Percentiles rank a stretch among this genome's conserved stretches.
phyloP scores from a whole-genome alignment of 1,140 invertebrate species.

The Drosophila kepulauana region DNA sequence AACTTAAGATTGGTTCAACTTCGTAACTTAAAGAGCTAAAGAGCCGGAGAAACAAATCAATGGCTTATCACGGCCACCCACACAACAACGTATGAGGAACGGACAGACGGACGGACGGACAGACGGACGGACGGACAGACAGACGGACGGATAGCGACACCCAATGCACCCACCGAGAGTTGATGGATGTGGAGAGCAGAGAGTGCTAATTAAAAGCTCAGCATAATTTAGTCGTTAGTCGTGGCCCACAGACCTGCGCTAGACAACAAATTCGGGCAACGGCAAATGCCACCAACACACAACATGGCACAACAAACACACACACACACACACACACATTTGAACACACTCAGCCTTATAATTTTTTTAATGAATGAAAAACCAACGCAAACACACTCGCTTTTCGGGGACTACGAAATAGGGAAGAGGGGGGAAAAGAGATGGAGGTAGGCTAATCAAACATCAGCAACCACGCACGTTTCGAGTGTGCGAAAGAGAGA shows the following conservation, averaged over 20 bases:
- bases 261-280: constrained; percentile 44
- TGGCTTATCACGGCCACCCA: constrained; percentile 27
- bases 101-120: not conserved
- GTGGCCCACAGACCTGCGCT: constrained; percentile 18
- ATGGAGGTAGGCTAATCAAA: constrained; percentile 61
- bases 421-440: not conserved
- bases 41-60: not conserved
- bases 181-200: not conserved
- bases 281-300: constrained; percentile 41
- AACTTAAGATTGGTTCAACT: constrained; percentile 10
- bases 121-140: not conserved
- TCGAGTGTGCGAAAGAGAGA: not conserved
- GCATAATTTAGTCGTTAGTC: constrained; percentile 69
- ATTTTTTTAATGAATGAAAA: constrained; percentile 75
- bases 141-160: not conserved
- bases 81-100: not conserved
- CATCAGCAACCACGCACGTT: constrained; percentile 64
- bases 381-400: constrained; percentile 48
- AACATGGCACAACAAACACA: constrained; percentile 20
- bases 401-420: not conserved
- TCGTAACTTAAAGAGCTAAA: not conserved
- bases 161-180: not conserved
- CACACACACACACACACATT: constrained; percentile 15
- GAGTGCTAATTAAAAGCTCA: constrained; percentile 65
- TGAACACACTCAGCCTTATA: not conserved